Base-by-base conservation (phyloP, 2,888 invertebrate species). In the Nymphalis c-album region DNA sequence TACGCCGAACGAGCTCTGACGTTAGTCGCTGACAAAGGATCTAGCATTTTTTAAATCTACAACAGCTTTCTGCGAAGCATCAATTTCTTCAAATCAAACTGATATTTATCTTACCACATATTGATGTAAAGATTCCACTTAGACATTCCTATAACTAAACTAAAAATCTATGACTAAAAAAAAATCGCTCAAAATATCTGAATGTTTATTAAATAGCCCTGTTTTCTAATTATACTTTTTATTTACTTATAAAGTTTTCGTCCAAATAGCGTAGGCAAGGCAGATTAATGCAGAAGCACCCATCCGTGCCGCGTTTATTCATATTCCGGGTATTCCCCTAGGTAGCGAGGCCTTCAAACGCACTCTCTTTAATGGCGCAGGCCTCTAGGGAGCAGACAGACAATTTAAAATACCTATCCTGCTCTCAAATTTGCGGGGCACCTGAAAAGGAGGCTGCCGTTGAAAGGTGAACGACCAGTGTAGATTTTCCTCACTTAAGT, bases 341-440 rank as follows among this genome's bases (percentile, higher is more conserved):
- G 57, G 45, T 58, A 65, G 73, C 68, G 69, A 73, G 76, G 72
- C 77, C 78, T 78, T 75, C 75, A 73, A 76, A 79, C 79, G 79
- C 81, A 82, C 82, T 82, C 82, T 79, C 76, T 76, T 78, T 83
- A 81, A 83, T 81, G 77, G 80, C 75, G 67, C 65, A 72, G 71
- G 74, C 73, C 78, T 76, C 75, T 69, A 70, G 77, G 75, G 78
- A 77, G 70, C 68, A 70, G 74, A 70, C 74, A 73, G 76, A 77
- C 77, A 75, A 75, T 76, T 77, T 76, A 76, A 77, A 77, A 76
- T 77, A 76, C 71, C 75, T 75, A 75, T 75, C 74, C 71, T 69
- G 70, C 73, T 71, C 72, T 74, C 73, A 71, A 77, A 74, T 75
- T 74, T 76, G 71, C 74, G 70, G 70, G 71, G 68, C 67, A 72